phyloP scores from a whole-genome alignment of 2,797 vertebrate genomes.

The Dendrocincla tyrannina region DNA sequence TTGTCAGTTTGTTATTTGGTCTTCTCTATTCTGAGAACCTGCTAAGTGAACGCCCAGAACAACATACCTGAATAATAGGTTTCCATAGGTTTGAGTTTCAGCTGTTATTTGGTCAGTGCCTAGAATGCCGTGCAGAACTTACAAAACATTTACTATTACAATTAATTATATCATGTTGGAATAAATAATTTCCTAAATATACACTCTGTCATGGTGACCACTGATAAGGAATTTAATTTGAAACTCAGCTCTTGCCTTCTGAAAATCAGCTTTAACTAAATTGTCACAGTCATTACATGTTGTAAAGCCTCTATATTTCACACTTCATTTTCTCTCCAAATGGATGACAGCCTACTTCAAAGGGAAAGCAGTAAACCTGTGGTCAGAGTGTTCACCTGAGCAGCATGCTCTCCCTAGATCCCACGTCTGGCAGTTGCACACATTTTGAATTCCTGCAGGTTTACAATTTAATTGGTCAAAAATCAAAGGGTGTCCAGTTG shows the following conservation, averaged over 20 bases:
- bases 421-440: background rate
- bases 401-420: slow-evolving; percentile 34
- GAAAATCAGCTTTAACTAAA: slow-evolving; percentile 66
- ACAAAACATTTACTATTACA: background rate
- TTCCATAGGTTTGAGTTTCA: background rate
- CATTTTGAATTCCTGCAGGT: slow-evolving; percentile 39
- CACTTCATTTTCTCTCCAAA: slow-evolving; percentile 62
- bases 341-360: slow-evolving; percentile 55
- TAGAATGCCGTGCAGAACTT: background rate
- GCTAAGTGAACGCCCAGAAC: background rate
- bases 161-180: slow-evolving; percentile 39
- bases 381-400: slow-evolving; percentile 49
- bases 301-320: slow-evolving; percentile 66
- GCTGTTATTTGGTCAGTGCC: background rate
- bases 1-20: background rate
- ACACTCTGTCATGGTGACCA: background rate
- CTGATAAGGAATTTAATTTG: slow-evolving; percentile 63
- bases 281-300: slow-evolving; percentile 62
- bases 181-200: slow-evolving; percentile 62
- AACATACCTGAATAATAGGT: background rate
- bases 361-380: slow-evolving; percentile 40
- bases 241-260: slow-evolving; percentile 42
- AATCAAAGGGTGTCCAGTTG: slow-evolving; percentile 59
- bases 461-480: slow-evolving; percentile 57
- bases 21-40: background rate